Base-by-base conservation (phyloP, 2,113 vertebrate species). In the Xiphophorus couchianus region DNA sequence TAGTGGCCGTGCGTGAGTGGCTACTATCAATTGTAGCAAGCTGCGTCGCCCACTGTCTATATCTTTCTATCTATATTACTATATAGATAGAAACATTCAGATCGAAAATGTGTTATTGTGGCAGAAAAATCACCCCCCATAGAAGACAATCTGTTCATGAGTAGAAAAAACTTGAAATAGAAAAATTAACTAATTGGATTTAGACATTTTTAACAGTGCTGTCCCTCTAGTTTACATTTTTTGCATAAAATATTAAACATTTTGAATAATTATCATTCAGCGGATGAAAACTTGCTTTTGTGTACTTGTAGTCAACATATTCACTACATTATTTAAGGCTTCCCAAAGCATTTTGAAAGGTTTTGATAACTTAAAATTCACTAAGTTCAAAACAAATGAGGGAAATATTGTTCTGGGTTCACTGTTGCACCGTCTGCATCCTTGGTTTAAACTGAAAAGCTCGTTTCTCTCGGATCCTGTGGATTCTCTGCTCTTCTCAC, bases 361-460 rank as follows among this genome's bases (percentile, higher is more conserved):
- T 62, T 78, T 7, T 58, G 69, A 72, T 83, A 80, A 54, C 78
- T 71, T 73, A 88, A 84, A 81, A 66, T 63, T 62, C 51, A 17
- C 30, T 14, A 33, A 69, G 68, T 67, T 8, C 37, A 81, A 51
- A 37, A 68, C 66, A 65, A 62, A 80, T 58, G 78, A 44, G 70
- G 48, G 66, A 66, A 66, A 78, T 82, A 1, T 73, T 80, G 62
- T 64, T 37, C 68, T 28, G 76, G 76, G 78, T 71, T 65, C 74
- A 67, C 54, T 69, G 66, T 73, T 73, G 77, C 76, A 81, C 72
- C 37, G 42, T 74, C 13, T 37, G n/a, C 25, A 25, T 22, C 37
- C 70, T 85, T 88, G 76, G 87, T 89, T 90, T 88, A 76, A 44
- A 64, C 33, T 60, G 67, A 85, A 75, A 66, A 37, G 30, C n/a